phyloP scores from a whole-genome alignment of 2,113 vertebrate species.

The Diadophis punctatus region DNA sequence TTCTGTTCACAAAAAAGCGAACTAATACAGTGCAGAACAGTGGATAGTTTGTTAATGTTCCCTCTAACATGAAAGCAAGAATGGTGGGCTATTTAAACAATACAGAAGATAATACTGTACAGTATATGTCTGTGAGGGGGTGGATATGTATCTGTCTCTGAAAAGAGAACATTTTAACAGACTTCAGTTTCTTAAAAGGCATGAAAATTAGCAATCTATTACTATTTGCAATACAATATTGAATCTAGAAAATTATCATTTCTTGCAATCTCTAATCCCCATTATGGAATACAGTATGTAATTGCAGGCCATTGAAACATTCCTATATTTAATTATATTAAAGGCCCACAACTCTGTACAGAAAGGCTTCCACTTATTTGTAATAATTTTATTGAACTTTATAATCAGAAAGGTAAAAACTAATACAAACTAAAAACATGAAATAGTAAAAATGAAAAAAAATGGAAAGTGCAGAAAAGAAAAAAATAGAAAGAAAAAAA shows the following conservation, averaged over 20 bases:
- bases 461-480: not conserved
- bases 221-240: not conserved
- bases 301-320: not conserved
- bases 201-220: not conserved
- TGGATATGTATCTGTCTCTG: not conserved
- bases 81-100: conserved; percentile 41
- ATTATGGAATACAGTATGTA: not conserved
- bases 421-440: not conserved
- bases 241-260: not conserved
- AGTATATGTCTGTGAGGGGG: conserved; percentile 31
- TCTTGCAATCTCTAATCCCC: not conserved
- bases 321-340: not conserved
- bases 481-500: not conserved
- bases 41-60: conserved; percentile 62
- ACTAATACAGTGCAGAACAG: conserved; percentile 53
- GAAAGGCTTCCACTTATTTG: not conserved
- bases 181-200: conserved; percentile 2
- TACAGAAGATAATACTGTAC: conserved; percentile 28
- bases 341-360: not conserved
- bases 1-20: conserved; percentile 39
- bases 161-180: conserved; percentile 30
- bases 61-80: conserved; percentile 53
- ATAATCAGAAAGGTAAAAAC: not conserved
- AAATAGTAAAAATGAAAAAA: not conserved
- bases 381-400: not conserved